Evolutionary conservation across 2,888 invertebrate species (phyloP), one percentile per base, ranked within the genome.

Genomic region (Aplocera efformata): DNA sequence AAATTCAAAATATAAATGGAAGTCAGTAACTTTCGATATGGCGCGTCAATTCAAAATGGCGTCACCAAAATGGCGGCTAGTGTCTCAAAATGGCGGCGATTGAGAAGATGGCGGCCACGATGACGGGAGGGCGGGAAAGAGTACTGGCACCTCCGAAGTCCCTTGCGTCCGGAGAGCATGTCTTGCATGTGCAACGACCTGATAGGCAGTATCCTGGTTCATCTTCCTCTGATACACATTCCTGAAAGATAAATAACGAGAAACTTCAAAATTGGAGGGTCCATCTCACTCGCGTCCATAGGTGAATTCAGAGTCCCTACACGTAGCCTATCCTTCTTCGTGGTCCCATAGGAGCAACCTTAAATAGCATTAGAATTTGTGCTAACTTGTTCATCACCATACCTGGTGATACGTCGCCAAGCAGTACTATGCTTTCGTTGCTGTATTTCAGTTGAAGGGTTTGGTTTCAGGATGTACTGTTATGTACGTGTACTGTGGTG

Each of bases 221-320:
- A 27, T 82, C 75, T 48, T 83, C 81, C 44, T 88, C 88, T 1
- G 79, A 83, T 1, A 86, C 79, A 40, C 88, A 89, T 70, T 89
- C 88, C 89, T 89, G 63, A 5, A 55, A 50, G 23, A 17, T 27
- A 6, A 10, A 6, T 0, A 25, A 3, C 10, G n/a, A n/a, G n/a
- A n/a, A n/a, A n/a, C n/a, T n/a, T n/a, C n/a, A n/a, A n/a, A n/a
- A n/a, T n/a, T n/a, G n/a, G n/a, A n/a, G n/a, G n/a, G n/a, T n/a
- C n/a, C n/a, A n/a, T n/a, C n/a, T n/a, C n/a, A n/a, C n/a, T n/a
- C n/a, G n/a, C n/a, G n/a, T n/a, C n/a, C n/a, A n/a, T n/a, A n/a
- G n/a, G n/a, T n/a, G n/a, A n/a, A n/a, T n/a, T n/a, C n/a, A n/a
- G n/a, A n/a, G n/a, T n/a, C n/a, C n/a, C n/a, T n/a, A n/a, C n/a